Evolutionary conservation across 2,888 invertebrate species (phyloP), one percentile per base, ranked within the genome.

Genomic region (Dastarcus helophoroides): DNA sequence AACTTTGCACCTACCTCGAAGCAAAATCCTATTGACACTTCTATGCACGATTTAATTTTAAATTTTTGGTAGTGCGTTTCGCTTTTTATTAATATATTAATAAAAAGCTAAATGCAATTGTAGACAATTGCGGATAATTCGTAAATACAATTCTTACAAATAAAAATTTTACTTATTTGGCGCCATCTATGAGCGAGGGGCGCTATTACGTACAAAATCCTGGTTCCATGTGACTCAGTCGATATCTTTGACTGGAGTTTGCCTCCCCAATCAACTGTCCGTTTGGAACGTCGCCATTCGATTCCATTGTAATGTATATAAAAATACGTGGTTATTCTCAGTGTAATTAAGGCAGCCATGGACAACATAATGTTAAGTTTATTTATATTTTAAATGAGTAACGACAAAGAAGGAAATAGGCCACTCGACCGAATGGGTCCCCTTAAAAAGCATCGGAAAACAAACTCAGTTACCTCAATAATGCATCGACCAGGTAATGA

Each of bases 231-330:
- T n/a, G n/a, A n/a, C n/a, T n/a, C n/a, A n/a, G n/a, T n/a, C n/a
- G n/a, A n/a, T n/a, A n/a, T n/a, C n/a, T n/a, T n/a, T 35, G 31
- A 56, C 56, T 57, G 56, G 55, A 58, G 58, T 60, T 60, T 59
- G 57, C 54, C 57, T 60, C 58, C 56, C 56, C 56, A 56, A 55
- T 53, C 54, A 58, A 58, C 56, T 55, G 56, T 57, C 50, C 53
- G 57, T 60, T 61, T 60, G 53, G 56, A 53, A 56, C 55, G 55
- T 59, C 58, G 57, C 59, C 56, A 60, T 62, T 62, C 54, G 56
- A 54, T 56, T 57, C 49, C 49, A 55, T 55, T 54, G 53, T 47
- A 44, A 50, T 51, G 46, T 51, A 50, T 48, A 51, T 50, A 52
- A 41, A 46, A 51, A 53, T 53, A 50, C 48, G 48, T 52, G 31